A percentile compares a stretch with the other conserved stretches of the same genome.
phyloP scores from a whole-genome alignment of 2,797 vertebrate species.

The Monodelphis domestica region DNA sequence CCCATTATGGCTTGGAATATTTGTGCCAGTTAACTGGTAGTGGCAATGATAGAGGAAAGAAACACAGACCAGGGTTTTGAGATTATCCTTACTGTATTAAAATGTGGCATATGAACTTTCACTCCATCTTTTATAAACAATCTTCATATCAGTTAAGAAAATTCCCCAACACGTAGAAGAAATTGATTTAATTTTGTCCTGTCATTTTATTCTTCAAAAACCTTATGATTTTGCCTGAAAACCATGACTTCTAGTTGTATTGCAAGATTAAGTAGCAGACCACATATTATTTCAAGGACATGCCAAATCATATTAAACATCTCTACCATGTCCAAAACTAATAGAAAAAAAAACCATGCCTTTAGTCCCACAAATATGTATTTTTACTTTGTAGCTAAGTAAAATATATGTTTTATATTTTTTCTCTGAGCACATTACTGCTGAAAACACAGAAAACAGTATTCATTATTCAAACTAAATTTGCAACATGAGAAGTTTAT shows the following conservation, averaged over 20 bases:
- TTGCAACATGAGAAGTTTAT: conserved; percentile 66
- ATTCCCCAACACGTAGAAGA: conserved; percentile 79
- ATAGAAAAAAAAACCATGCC: conserved; percentile 8
- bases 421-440: conserved; percentile 65
- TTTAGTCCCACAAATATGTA: conserved; percentile 63
- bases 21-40: conserved; percentile 85
- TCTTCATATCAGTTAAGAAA: conserved; percentile 81
- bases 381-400: conserved; percentile 67
- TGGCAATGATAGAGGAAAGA: conserved; percentile 82
- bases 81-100: conserved; percentile 83
- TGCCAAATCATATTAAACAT: conserved; percentile 66
- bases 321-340: conserved; percentile 27
- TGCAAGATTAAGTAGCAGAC: conserved; percentile 78
- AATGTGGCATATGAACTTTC: conserved; percentile 81
- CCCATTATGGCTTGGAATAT: conserved; percentile 76
- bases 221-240: conserved; percentile 75
- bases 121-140: conserved; percentile 86
- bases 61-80: conserved; percentile 83
- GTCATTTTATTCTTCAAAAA: conserved; percentile 73
- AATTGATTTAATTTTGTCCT: conserved; percentile 80
- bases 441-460: conserved; percentile 74
- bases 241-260: conserved; percentile 75
- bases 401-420: conserved; percentile 77
- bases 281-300: conserved; percentile 82
- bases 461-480: conserved; percentile 79